Conservation (phyloP, 1,140 invertebrate genomes). For the Drosophila pseudoobscura region DNA sequence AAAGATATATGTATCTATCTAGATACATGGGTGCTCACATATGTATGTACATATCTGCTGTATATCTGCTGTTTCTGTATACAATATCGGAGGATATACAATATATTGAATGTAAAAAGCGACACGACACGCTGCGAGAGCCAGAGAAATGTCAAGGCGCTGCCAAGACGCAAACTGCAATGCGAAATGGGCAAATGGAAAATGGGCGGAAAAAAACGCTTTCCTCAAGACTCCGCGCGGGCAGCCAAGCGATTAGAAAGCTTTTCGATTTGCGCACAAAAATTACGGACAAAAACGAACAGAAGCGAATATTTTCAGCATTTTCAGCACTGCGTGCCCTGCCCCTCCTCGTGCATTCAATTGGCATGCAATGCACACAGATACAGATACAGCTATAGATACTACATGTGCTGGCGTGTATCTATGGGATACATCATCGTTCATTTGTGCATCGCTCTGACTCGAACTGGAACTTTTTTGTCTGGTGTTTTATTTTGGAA, state of each 20-base stretch:
- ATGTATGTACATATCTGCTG: constrained; percentile 4
- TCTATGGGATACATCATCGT: constrained; percentile 19
- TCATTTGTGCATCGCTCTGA: neutral
- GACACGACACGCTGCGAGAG: constrained; percentile 49
- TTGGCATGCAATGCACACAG: constrained; percentile 40
- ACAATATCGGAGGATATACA: constrained; percentile 20
- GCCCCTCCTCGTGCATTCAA: constrained; percentile 9
- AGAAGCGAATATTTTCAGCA: constrained; percentile 25
- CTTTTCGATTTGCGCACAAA: constrained; percentile 73
- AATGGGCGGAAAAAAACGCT: constrained; percentile 24
- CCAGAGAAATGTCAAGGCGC: constrained; percentile 69
- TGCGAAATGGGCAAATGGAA: constrained; percentile 61
- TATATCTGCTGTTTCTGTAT: constrained; percentile 13
- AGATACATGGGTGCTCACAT: constrained; percentile 15
- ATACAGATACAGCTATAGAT: constrained; percentile 29
- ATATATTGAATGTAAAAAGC: constrained; percentile 43
- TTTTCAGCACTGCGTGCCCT: constrained; percentile 15
- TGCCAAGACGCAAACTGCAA: constrained; percentile 68
- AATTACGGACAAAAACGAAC: constrained; percentile 69
- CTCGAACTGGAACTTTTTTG: constrained; percentile 40
- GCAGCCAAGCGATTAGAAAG: constrained; percentile 72
- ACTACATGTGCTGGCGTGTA: constrained; percentile 25
- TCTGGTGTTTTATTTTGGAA: constrained; percentile 44
- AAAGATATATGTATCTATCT: neutral
- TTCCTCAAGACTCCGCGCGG: constrained; percentile 9